phyloP scores from a whole-genome alignment of 2,113 vertebrate species.

The Spea bombifrons region DNA sequence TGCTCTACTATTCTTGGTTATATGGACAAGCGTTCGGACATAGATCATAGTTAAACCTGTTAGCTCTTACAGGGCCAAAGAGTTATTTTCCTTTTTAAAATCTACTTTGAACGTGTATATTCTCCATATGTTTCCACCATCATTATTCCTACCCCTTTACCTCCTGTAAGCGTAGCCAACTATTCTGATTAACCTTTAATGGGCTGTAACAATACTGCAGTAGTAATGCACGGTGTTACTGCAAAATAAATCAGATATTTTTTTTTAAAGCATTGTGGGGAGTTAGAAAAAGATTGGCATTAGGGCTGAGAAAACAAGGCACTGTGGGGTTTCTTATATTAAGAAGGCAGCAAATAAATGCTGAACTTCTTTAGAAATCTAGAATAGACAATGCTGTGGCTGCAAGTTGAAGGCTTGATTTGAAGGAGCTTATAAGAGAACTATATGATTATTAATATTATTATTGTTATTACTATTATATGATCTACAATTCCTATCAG shows the following conservation, averaged over 20 bases:
- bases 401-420: neutral
- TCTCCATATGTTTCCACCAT: constrained; percentile 37
- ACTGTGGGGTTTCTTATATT: constrained; percentile 3
- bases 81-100: constrained; percentile 17
- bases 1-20: constrained; percentile 29
- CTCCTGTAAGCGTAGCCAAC: constrained; percentile 5
- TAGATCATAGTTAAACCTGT: constrained; percentile 34
- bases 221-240: constrained; percentile 18
- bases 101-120: constrained; percentile 3
- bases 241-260: constrained; percentile 36
- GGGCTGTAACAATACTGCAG: constrained; percentile 19
- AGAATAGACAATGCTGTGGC: neutral
- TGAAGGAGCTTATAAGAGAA: neutral
- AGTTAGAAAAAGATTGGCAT: constrained; percentile 24
- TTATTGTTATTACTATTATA: neutral
- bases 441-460: neutral
- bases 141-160: neutral
- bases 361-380: constrained; percentile 5
- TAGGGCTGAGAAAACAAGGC: constrained; percentile 6
- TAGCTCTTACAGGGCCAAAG: constrained; percentile 18
- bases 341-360: constrained; percentile 17
- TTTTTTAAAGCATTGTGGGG: constrained; percentile 19
- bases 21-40: constrained; percentile 25
- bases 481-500: neutral
- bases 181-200: constrained; percentile 33